Base-by-base conservation (phyloP, 2,888 invertebrate species). In the Drosophila atripex region DNA sequence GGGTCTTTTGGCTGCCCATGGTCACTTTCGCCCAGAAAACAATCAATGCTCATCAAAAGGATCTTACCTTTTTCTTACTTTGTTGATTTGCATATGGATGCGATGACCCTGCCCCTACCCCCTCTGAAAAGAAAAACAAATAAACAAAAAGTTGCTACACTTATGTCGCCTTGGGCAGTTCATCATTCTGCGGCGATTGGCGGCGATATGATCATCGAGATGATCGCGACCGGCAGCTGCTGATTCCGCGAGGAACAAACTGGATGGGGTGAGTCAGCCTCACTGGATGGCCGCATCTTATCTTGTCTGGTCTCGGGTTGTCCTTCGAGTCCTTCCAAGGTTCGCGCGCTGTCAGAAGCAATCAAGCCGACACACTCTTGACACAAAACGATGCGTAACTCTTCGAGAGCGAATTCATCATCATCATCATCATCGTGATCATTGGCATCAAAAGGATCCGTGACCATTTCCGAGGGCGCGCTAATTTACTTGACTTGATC, bases 301-400 rank as follows among this genome's bases (percentile, higher is more conserved):
- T 28, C 28, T 28, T 9, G 28, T 28, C 28, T 28, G 28, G 28
- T 28, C 28, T 28, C 3, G 28, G 28, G 28, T 57, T 35, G 72
- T 75, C 72, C 70, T 69, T 57, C 69, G 54, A 59, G 76, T 76
- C 69, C 57, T 70, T 75, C 59, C 9, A 39, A 46, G 61, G 78
- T 86, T 83, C 87, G 80, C 80, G 86, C 86, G 87, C 88, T 88
- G 88, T 88, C 88, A 89, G 77, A 88, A 83, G 76, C 86, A 85
- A 89, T 89, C 89, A 84, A 87, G 78, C 78, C 88, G 80, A 80
- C 80, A 80, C 84, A 80, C 84, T 80, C 82, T 77, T 86, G 78
- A 83, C 82, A 80, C 84, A 82, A 82, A 86, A 78, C 82, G 84
- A 82, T 82, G 82, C 86, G 82, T 82, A 82, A 86, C 86, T 82